Evolutionary conservation across 2,113 vertebrate genomes (phyloP), one percentile per base, ranked within the genome.

Genomic region (Sylvicapra grimmia): DNA sequence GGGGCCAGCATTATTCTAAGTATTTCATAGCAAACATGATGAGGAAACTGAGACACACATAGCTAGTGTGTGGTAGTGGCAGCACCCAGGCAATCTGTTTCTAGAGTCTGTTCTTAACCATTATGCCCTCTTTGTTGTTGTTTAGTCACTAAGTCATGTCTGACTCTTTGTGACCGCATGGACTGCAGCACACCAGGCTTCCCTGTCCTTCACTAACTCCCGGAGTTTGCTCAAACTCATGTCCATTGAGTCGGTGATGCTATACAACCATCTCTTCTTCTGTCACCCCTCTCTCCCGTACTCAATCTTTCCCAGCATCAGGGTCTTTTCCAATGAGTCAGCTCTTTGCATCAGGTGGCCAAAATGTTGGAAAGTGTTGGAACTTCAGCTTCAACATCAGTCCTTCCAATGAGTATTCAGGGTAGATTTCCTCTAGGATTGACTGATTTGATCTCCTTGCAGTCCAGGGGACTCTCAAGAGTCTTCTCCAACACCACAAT

Each of bases 91-190:
- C 58, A 47, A 21, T 56, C 15, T 36, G n/a, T 72, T 21, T 91
- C 13, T 12, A 63, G 63, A 7, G 18, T 58, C 16, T 54, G 21
- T 51, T 89, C 54, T 92, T 96, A 49, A 68, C n/a, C 12, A 85
- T 29, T 25, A 5, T 29, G 27, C 29, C 56, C 31, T n/a, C 29
- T 75, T 40, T 11, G n/a, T 75, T 75, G 68, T 40, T 75, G 68
- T 75, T 75, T 3, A 75, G 36, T 75, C 68, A 75, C n/a, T 75
- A 75, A 75, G n/a, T 75, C n/a, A 23, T 75, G n/a, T 75, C 68
- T 40, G 19, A 40, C 68, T 40, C 19, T 65, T n/a, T 75, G n/a
- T 0, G 5, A 40, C 68, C 0, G 0, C 68, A 75, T 40, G 68
- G n/a, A 75, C 68, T 40, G n/a, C n/a, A 72, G 68, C 68, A 72